These are phyloP conservation scores for Premnoplex brunnescens DNA, from an alignment of 2,797 vertebrate species.

Conservation along the genomic window DNA sequence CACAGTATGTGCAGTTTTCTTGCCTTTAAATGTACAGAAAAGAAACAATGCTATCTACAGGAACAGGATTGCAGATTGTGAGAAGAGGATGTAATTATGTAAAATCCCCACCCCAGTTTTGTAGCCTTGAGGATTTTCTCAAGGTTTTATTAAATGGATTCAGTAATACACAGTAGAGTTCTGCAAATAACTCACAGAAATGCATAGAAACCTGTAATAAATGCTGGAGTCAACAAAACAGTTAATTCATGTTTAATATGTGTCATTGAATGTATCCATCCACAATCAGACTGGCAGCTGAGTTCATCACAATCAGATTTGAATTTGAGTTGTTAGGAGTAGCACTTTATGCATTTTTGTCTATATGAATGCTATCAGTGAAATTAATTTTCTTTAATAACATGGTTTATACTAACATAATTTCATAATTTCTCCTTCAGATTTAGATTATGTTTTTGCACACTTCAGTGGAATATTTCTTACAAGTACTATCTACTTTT, in stretches of 20 bases:
- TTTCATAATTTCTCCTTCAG: slow-evolving; percentile 71
- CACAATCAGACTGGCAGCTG: not conserved
- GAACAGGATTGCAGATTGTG: not conserved
- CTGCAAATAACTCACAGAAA: not conserved
- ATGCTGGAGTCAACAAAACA: not conserved
- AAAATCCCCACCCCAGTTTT: not conserved
- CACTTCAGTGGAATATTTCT: slow-evolving; percentile 88
- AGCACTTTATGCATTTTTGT: not conserved
- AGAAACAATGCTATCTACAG: not conserved
- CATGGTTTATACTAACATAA: not conserved
- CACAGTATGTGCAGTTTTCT: not conserved
- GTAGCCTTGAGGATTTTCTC: not conserved
- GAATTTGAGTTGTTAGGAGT: not conserved
- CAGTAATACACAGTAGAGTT: not conserved
- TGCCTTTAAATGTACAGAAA: not conserved
- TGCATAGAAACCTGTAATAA: not conserved
- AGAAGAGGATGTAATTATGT: not conserved
- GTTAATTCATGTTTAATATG: not conserved
- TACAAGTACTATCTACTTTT: slow-evolving; percentile 86
- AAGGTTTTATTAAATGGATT: not conserved
- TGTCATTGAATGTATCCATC: not conserved
- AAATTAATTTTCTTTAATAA: not conserved
- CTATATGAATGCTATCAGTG: not conserved
- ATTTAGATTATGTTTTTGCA: slow-evolving; percentile 88
- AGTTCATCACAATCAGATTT: not conserved